Evolutionary conservation across 2,888 invertebrate species (phyloP).

Genomic region (Callyntrura sp.): DNA sequence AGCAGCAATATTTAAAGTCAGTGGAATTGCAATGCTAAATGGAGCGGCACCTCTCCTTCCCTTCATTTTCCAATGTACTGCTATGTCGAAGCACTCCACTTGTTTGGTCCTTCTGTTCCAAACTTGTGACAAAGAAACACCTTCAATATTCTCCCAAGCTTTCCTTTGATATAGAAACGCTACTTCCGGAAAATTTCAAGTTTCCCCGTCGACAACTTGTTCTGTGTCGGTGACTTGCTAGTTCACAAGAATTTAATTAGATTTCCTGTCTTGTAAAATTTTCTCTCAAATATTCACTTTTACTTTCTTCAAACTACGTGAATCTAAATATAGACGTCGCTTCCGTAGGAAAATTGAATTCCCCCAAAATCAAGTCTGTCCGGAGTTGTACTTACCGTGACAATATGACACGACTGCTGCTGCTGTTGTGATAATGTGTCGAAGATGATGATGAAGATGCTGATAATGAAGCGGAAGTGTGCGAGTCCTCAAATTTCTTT

Average conservation of each 20-base stretch:
- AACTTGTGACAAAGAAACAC: not conserved
- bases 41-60: constrained; percentile 45
- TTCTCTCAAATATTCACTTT: too few relatives aligned
- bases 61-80: not conserved
- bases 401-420: not conserved
- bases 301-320: too few relatives aligned
- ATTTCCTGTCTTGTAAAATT: constrained; percentile 43
- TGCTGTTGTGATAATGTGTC: too few relatives aligned
- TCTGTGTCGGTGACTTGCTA: too few relatives aligned
- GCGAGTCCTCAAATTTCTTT: not conserved
- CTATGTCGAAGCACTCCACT: constrained; percentile 58
- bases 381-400: not conserved
- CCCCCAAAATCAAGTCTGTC: not conserved
- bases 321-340: too few relatives aligned
- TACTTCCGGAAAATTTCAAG: too few relatives aligned
- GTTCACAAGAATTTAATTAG: constrained; percentile 67
- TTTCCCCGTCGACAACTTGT: too few relatives aligned
- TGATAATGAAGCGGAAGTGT: constrained; percentile 31
- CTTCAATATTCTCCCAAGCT: not conserved
- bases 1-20: too few relatives aligned
- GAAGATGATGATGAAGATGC: not conserved
- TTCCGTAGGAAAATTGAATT: not conserved
- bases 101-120: too few relatives aligned
- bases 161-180: too few relatives aligned
- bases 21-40: too few relatives aligned